phyloP scores from a whole-genome alignment of 1,140 invertebrate genomes.

The Aphidius ervi region DNA sequence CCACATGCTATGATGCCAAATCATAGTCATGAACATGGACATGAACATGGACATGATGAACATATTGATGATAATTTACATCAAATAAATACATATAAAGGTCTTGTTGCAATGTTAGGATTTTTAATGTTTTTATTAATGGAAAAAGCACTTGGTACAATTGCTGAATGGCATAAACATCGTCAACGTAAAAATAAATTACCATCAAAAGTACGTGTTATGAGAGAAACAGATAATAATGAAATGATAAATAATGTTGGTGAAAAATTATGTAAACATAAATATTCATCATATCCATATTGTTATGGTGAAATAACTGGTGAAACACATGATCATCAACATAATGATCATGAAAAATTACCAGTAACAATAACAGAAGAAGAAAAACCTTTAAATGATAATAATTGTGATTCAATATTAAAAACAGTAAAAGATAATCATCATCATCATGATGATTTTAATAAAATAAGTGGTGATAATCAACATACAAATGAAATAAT shows the following conservation, averaged over 20 bases:
- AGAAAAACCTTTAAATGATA: constrained; percentile 25
- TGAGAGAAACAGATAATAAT: constrained; percentile 54
- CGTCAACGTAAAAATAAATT: constrained; percentile 59
- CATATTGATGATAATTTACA: constrained; percentile 53
- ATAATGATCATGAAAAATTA: constrained; percentile 42
- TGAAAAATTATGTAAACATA: constrained; percentile 77
- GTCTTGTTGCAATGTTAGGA: constrained; percentile 69
- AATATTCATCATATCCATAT: constrained; percentile 79
- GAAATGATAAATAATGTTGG: constrained; percentile 58
- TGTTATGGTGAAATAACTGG: constrained; percentile 77
- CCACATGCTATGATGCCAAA: constrained; percentile 67
- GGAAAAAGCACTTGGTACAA: constrained; percentile 74
- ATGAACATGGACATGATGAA: constrained; percentile 32
- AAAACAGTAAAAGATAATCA: constrained; percentile 10
- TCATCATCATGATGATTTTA: constrained; percentile 26
- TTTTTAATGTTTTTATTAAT: constrained; percentile 86
- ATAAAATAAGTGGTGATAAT: constrained; percentile 29
- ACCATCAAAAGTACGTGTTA: constrained; percentile 61
- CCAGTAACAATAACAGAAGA: constrained; percentile 32
- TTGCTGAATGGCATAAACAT: constrained; percentile 74
- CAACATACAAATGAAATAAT: too few species aligned
- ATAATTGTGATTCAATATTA: constrained; percentile 35
- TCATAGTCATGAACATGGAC: constrained; percentile 41
- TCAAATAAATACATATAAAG: not conserved
- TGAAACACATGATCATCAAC: constrained; percentile 49